These are phyloP conservation scores for Trimorus sp. DNA, from an alignment of 2,888 invertebrate genomes.

Conservation along the genomic window DNA sequence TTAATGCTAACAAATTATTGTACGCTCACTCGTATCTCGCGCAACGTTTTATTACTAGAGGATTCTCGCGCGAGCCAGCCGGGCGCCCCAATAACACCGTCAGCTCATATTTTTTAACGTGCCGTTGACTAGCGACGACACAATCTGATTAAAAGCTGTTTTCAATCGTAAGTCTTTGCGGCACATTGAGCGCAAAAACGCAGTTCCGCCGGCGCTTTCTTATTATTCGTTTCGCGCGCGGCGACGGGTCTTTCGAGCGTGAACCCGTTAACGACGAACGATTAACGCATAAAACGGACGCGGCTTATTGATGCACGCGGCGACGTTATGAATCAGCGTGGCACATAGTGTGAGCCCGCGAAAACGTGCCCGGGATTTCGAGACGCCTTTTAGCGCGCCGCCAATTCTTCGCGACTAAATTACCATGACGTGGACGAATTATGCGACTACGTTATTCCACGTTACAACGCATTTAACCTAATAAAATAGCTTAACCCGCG, in stretches of 20 bases:
- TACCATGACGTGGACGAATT: conserved; percentile 49
- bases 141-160: neutral
- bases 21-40: no score
- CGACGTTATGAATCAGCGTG: conserved; percentile 50
- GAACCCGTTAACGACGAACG: conserved; percentile 26
- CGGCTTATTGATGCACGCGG: conserved; percentile 44
- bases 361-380: conserved; percentile 53
- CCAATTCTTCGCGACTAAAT: conserved; percentile 46
- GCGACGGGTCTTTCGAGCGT: neutral
- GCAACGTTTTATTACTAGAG: neutral
- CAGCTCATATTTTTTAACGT: no score
- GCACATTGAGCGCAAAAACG: neutral
- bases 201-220: no score
- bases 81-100: no score
- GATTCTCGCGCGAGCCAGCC: neutral
- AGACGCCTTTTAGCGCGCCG: conserved; percentile 43
- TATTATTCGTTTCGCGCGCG: conserved; percentile 7
- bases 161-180: neutral
- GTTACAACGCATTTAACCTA: conserved; percentile 30
- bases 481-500: conserved; percentile 39
- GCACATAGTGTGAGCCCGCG: conserved; percentile 34
- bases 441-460: conserved; percentile 37
- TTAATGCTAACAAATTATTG: neutral
- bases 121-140: neutral
- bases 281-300: conserved; percentile 44